phyloP scores from a whole-genome alignment of 1,140 invertebrate species.

The Cardiocondyla obscurior region DNA sequence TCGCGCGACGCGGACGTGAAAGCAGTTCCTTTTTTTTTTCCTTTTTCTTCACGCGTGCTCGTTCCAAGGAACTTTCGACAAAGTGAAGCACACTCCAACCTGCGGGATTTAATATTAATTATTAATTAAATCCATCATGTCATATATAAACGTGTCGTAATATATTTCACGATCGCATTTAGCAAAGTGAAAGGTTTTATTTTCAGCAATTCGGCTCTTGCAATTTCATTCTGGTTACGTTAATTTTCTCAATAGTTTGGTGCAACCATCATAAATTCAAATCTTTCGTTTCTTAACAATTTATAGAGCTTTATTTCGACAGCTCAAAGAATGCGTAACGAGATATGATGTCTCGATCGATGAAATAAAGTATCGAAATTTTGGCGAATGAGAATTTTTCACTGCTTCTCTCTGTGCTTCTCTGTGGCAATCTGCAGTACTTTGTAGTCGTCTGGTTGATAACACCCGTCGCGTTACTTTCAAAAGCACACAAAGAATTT shows the following conservation, averaged over 20 bases:
- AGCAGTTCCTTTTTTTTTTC: conserved; percentile 16
- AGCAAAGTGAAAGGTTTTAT: not conserved
- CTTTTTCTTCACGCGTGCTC: not conserved
- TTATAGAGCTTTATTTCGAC: not conserved
- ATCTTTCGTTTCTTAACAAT: not conserved
- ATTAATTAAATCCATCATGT: not conserved
- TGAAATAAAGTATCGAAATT: conserved; percentile 16
- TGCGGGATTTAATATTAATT: not conserved
- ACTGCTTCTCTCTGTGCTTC: not conserved
- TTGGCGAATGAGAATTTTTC: conserved; percentile 33
- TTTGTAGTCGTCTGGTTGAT: conserved; percentile 43
- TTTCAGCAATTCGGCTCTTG: not conserved
- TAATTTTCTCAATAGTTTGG: not conserved
- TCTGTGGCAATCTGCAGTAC: conserved; percentile 30
- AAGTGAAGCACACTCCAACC: not conserved
- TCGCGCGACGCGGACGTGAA: conserved; percentile 23
- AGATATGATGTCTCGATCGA: not conserved
- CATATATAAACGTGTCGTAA: not conserved
- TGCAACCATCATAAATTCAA: not conserved
- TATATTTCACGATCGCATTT: not conserved
- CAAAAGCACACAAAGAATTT: conserved; percentile 63
- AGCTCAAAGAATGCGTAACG: not conserved
- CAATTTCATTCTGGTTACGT: not conserved
- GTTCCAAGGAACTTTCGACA: conserved; percentile 21
- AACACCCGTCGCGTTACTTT: conserved; percentile 27